These are phyloP conservation scores for Uloborus plumipes DNA, from an alignment of 2,888 invertebrate species.

Conservation along the genomic window DNA sequence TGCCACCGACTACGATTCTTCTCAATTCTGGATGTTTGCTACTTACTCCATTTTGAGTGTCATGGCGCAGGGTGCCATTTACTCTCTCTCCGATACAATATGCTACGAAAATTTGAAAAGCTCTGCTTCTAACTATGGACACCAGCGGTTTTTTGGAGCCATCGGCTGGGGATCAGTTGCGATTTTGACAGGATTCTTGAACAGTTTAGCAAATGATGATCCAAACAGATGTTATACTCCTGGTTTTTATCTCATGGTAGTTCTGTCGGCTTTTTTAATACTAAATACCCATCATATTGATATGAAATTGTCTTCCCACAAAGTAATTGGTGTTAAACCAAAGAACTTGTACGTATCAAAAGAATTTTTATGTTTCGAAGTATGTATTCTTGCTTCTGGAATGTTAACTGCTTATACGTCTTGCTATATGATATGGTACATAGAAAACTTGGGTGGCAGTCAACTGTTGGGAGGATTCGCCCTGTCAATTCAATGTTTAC, in stretches of 20 bases:
- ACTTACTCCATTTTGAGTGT: background rate
- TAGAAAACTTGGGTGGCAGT: constrained; percentile 48
- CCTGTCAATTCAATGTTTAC: constrained; percentile 51
- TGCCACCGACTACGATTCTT: no score
- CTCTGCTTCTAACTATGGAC: constrained; percentile 82
- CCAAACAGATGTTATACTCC: constrained; percentile 15
- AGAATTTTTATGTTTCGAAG: constrained; percentile 16
- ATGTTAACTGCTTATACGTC: constrained; percentile 60
- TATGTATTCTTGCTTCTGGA: constrained; percentile 39
- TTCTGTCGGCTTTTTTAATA: constrained; percentile 5
- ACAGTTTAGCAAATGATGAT: constrained; percentile 74
- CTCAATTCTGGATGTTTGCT: background rate
- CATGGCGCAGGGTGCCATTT: constrained; percentile 83
- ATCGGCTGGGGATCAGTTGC: constrained; percentile 87
- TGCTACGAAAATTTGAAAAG: constrained; percentile 88
- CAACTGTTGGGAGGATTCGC: constrained; percentile 58
- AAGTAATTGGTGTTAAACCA: background rate
- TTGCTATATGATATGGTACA: constrained; percentile 59
- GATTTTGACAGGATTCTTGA: constrained; percentile 81
- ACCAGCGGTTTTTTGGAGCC: constrained; percentile 89
- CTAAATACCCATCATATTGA: constrained; percentile 16
- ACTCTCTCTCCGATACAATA: constrained; percentile 89
- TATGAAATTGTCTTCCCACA: background rate
- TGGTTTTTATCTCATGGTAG: constrained; percentile 26
- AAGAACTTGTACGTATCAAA: constrained; percentile 27